phyloP scores from a whole-genome alignment of 2,888 invertebrate genomes.

The Microchrysa polita region DNA sequence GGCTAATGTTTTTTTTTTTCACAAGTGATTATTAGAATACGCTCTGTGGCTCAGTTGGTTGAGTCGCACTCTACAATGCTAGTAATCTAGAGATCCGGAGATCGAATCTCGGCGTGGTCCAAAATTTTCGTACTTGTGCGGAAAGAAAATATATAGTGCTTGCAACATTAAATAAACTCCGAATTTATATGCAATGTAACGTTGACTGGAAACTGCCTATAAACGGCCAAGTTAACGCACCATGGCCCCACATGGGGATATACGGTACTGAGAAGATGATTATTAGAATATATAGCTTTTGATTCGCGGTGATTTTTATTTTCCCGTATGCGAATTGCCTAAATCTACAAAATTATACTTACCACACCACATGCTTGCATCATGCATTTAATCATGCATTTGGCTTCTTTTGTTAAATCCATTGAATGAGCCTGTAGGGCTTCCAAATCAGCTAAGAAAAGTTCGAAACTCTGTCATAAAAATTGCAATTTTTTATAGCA shows the following conservation, averaged over 20 bases:
- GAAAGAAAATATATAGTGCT: no score
- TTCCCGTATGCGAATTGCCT: neutral
- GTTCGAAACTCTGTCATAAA: no score
- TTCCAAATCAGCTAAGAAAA: conserved; percentile 29
- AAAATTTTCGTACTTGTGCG: no score
- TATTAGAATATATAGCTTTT: neutral
- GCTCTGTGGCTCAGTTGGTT: no score
- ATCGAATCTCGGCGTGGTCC: no score
- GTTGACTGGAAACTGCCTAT: no score
- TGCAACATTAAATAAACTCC: no score
- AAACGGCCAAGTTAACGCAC: no score
- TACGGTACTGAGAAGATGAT: neutral
- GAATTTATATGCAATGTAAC: no score
- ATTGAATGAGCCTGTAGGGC: neutral
- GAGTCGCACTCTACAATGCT: no score
- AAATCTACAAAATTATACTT: neutral
- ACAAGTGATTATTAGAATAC: neutral
- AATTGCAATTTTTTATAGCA: neutral
- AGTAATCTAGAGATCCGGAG: no score
- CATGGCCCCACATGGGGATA: no score
- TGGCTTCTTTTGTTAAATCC: conserved; percentile 32
- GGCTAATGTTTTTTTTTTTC: conserved; percentile 1
- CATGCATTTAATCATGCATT: conserved; percentile 19
- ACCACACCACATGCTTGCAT: conserved; percentile 29
- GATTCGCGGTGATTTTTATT: neutral